Conservation (phyloP, 2,888 invertebrate species). For the Pammene aurita region DNA sequence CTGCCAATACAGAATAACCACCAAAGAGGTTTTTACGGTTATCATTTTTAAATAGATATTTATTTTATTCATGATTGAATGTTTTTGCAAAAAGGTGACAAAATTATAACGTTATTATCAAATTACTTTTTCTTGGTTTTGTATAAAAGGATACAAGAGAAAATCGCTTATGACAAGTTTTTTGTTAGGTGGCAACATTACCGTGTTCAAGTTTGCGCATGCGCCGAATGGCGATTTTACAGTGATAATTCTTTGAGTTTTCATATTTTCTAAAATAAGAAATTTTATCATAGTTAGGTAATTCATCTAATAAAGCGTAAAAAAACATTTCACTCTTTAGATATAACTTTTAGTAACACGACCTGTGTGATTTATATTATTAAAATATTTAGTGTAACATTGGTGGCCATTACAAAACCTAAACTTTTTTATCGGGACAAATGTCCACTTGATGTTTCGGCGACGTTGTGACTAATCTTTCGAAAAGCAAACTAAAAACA, state of each 20-base stretch:
- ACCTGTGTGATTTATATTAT: conserved; percentile 56
- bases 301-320: conserved; percentile 70
- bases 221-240: conserved; percentile 82
- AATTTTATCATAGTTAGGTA: conserved; percentile 80
- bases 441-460: conserved; percentile 84
- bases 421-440: conserved; percentile 82
- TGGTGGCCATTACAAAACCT: conserved; percentile 84
- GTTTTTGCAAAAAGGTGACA: not conserved
- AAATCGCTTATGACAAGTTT: not conserved
- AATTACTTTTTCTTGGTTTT: not conserved
- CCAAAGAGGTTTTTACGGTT: not conserved
- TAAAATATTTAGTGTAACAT: conserved; percentile 79
- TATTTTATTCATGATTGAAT: not conserved
- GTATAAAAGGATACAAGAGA: not conserved
- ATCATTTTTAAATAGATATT: not conserved
- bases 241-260: conserved; percentile 81
- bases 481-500: conserved; percentile 65
- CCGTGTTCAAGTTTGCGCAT: conserved; percentile 80
- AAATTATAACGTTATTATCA: not conserved
- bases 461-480: conserved; percentile 82
- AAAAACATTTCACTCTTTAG: conserved; percentile 56
- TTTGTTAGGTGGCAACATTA: conserved; percentile 62
- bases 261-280: conserved; percentile 78
- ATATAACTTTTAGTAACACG: conserved; percentile 54
- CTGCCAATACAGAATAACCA: not conserved